These are phyloP conservation scores for Condylura cristata DNA, from an alignment of 2,113 vertebrate species.

Conservation along the genomic window DNA sequence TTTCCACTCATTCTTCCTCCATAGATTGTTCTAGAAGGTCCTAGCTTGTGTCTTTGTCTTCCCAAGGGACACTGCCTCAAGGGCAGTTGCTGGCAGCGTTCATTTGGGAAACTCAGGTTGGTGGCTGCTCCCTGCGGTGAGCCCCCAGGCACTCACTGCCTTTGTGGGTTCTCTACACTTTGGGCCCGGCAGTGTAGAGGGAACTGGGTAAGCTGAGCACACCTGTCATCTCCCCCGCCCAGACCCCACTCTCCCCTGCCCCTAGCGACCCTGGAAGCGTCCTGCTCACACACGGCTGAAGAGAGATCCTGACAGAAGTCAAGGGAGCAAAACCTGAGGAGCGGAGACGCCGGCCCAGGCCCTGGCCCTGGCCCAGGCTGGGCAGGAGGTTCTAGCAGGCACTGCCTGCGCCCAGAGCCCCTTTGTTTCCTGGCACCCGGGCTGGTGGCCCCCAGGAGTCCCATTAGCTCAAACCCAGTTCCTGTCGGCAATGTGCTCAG, in stretches of 20 bases:
- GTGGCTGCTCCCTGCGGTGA: not conserved
- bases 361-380: not conserved
- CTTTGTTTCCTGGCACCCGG: not conserved
- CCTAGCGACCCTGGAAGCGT: not conserved
- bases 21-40: not conserved
- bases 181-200: not conserved
- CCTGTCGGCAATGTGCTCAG: not conserved
- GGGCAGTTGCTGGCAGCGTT: no score
- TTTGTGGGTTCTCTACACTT: no score
- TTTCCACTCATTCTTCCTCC: not conserved
- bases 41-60: not conserved
- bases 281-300: not conserved
- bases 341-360: not conserved
- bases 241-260: no score
- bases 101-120: not conserved
- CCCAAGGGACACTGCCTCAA: not conserved
- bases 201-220: no score
- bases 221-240: not conserved
- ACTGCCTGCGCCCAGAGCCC: not conserved
- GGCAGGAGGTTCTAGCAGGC: no score
- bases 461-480: not conserved
- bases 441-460: not conserved
- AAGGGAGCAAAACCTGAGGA: not conserved
- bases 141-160: not conserved
- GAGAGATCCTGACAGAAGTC: not conserved